Evolutionary conservation across 2,113 vertebrate species (phyloP), one percentile per base, ranked within the genome.

Genomic region (Empidonax alnorum): DNA sequence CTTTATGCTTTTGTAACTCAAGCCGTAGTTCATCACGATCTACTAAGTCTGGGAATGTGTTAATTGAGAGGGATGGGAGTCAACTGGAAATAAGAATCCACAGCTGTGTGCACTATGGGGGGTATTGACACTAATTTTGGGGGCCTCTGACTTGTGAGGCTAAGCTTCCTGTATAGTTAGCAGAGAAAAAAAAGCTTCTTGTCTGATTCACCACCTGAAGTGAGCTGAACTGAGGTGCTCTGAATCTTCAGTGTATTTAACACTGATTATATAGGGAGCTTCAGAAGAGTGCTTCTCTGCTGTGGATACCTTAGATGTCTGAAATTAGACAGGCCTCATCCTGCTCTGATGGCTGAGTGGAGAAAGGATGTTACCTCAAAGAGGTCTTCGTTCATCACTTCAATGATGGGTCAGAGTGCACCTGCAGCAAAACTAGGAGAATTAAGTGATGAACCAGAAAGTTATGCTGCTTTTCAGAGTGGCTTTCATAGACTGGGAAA

Each of bases 1-100:
- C 46, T 87, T 87, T 65, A 30, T 79, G 78, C 42, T 83, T 92
- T 86, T 88, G 39, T 79, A 86, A 68, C 65, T 76, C 72, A 74
- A 62, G 25, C 55, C 12, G 0, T 87, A 53, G 66, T 79, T 94
- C 46, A 63, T 87, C 13, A 74, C 53, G 58, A 12, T 74, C 83
- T 93, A 39, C n/a, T n/a, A n/a, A 33, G 3, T 63, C 53, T 73
- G 61, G 9, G 55, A 87, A 79, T 79, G 47, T 97, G 77, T 80
- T 89, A 91, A 77, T 84, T 91, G 91, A 50, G 47, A 92, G 84
- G 58, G 42, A 44, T 67, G 21, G 17, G 73, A 91, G 42, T 93
- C 84, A 94, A 78, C 42, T 81, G 42, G 33, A 93, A 89, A 63
- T 71, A 50, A 81, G 50, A 95, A 81, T 81, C 56, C 56, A 55